phyloP scores from a whole-genome alignment of 1,140 invertebrate genomes.

The Drosophila willistoni region DNA sequence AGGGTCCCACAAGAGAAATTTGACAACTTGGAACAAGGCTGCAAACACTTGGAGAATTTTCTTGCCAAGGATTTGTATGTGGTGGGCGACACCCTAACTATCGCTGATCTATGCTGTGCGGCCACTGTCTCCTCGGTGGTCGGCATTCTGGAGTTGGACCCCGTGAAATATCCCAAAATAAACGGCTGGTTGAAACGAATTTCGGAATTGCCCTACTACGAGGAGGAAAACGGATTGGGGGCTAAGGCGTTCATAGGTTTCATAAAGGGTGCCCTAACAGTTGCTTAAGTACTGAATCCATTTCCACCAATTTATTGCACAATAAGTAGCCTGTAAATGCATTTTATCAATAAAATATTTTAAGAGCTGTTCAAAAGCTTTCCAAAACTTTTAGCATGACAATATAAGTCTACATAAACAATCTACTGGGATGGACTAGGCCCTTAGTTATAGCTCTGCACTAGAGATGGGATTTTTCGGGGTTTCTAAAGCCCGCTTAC shows the following conservation, averaged over 20 bases:
- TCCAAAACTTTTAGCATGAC: too few species aligned
- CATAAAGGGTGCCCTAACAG: slow-evolving; percentile 43
- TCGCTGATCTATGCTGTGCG: slow-evolving; percentile 86
- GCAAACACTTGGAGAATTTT: slow-evolving; percentile 84
- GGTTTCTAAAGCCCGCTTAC: too few species aligned
- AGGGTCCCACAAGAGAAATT: slow-evolving; percentile 62
- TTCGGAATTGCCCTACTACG: slow-evolving; percentile 76
- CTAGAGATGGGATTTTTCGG: too few species aligned
- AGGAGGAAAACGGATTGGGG: slow-evolving; percentile 72
- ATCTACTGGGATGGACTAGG: too few species aligned
- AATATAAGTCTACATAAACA: too few species aligned
- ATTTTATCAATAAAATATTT: too few species aligned
- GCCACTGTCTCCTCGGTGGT: slow-evolving; percentile 78
- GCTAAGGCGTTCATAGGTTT: slow-evolving; percentile 70
- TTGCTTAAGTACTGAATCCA: slow-evolving; percentile 7
- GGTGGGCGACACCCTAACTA: slow-evolving; percentile 85
- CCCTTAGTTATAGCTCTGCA: too few species aligned
- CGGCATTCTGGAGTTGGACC: slow-evolving; percentile 66
- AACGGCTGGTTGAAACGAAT: slow-evolving; percentile 70
- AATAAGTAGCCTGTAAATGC: too few species aligned
- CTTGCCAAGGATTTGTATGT: slow-evolving; percentile 84
- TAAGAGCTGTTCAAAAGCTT: too few species aligned
- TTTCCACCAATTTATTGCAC: slow-evolving; percentile 19
- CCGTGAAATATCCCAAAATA: slow-evolving; percentile 70
- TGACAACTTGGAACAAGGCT: slow-evolving; percentile 83